Percentiles rank a stretch among this genome's conserved stretches.
phyloP scores from a whole-genome alignment of 1,140 invertebrate genomes.

The Araneus ventricosus region DNA sequence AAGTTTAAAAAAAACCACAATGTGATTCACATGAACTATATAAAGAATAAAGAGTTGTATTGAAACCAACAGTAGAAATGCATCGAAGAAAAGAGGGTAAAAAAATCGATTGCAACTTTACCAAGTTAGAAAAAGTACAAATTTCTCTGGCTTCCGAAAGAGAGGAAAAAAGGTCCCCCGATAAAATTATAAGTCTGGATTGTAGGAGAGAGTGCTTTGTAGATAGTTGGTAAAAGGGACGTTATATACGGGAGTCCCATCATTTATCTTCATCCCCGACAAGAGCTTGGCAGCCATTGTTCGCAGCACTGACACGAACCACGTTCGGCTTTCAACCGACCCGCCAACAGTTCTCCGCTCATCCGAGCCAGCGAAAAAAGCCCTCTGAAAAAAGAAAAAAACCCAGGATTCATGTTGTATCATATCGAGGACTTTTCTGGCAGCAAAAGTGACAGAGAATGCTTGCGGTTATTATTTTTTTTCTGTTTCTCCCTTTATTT shows the following conservation, averaged over 20 bases:
- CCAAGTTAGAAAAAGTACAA: conserved; percentile 23
- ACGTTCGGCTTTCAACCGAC: conserved; percentile 47
- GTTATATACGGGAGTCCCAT: conserved; percentile 9
- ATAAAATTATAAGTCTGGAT: conserved; percentile 57
- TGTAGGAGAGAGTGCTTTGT: conserved; percentile 44
- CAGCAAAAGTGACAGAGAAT: not conserved
- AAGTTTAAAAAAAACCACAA: too few relatives aligned
- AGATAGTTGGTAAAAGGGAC: conserved; percentile 42
- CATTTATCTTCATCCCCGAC: conserved; percentile 62
- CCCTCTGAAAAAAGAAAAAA: not conserved
- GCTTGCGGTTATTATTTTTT: not conserved
- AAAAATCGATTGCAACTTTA: not conserved
- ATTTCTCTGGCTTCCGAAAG: not conserved
- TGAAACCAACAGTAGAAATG: not conserved
- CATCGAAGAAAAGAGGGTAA: not conserved
- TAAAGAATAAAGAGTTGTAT: not conserved
- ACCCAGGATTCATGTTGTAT: not conserved
- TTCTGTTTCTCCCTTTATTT: too few relatives aligned
- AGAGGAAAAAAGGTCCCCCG: not conserved
- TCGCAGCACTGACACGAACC: conserved; percentile 35
- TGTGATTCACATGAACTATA: not conserved
- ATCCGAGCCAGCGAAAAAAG: too few relatives aligned
- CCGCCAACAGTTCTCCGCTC: not conserved
- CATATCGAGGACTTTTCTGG: not conserved
- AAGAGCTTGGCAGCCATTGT: conserved; percentile 53